Percentiles rank a stretch among this genome's conserved stretches.
Evolutionary conservation across 2,888 invertebrate species (phyloP).

Genomic region (Philopedon plagiatum): DNA sequence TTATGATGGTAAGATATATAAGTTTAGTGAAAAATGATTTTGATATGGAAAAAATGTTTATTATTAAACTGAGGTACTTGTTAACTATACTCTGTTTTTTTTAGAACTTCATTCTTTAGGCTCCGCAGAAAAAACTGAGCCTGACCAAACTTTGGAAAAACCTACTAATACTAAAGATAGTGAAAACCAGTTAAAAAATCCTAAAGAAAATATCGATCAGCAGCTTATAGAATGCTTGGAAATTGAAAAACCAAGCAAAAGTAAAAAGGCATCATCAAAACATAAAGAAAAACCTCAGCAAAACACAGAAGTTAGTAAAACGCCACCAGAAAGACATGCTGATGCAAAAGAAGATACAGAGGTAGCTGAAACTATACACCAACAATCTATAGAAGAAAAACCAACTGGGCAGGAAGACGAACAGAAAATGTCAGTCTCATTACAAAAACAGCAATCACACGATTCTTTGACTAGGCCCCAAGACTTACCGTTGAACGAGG

Average conservation of each 20-base stretch:
- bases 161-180: constrained; percentile 45
- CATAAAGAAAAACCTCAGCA: neutral
- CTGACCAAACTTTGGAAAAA: constrained; percentile 38
- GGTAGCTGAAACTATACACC: neutral
- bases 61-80: too few species aligned
- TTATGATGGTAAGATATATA: neutral
- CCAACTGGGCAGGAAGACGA: too few species aligned
- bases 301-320: neutral
- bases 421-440: too few species aligned
- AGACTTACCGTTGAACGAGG: constrained; percentile 52
- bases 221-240: constrained; percentile 31
- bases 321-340: neutral
- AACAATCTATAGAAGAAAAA: neutral
- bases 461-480: constrained; percentile 49
- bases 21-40: neutral
- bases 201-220: neutral
- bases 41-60: too few species aligned
- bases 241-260: constrained; percentile 32
- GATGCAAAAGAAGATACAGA: neutral
- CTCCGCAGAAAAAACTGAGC: constrained; percentile 10
- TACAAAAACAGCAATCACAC: neutral
- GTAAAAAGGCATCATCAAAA: neutral
- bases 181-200: neutral
- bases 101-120: neutral
- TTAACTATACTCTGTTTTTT: too few species aligned